Evolutionary conservation across 2,113 vertebrate genomes (phyloP), one percentile per base, ranked within the genome.

Genomic region (Thamnaconus septentrionalis): DNA sequence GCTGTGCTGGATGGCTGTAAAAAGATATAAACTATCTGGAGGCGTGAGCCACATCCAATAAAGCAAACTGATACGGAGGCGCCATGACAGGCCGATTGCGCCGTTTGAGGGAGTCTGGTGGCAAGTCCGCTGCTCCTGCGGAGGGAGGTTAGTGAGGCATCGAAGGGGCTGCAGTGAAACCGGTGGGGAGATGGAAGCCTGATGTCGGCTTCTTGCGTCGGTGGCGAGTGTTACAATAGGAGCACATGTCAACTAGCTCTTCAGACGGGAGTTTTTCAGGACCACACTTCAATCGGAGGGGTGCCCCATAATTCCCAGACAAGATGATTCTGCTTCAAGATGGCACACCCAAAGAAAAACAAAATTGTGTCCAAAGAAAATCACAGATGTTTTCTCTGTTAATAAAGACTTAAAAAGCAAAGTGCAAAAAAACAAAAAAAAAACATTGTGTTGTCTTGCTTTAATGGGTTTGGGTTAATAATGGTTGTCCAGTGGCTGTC

Each of bases 21-120:
- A 85, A 73, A 73, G 71, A 90, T 88, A 88, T 82, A 90, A 90
- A 89, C 18, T 90, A 90, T 85, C 86, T 66, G 59, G 64, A 87
- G 87, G 88, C 76, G 12, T 73, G 78, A 75, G 87, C 79, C 66
- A 77, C 80, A 73, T 80, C 79, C 82, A 87, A 85, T 87, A 88
- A 89, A 89, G 70, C 52, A 82, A 75, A 81, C 69, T 65, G 83
- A 88, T 81, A 84, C 87, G 87, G 88, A 69, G 72, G 68, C 18
- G 69, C 61, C 66, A 83, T 87, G 90, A 85, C 87, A 86, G 83
- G 59, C 18, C 74, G 63, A 85, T 87, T 88, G 67, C 80, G 81
- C 74, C 77, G 75, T 83, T 82, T 88, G 82, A 71, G 82, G 71
- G 71, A 78, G 67, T 77, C 68, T 71, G 66, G 69, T 49, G n/a